These are phyloP conservation scores for Chorisops tibialis DNA, from an alignment of 2,888 invertebrate species.

Conservation along the genomic window DNA sequence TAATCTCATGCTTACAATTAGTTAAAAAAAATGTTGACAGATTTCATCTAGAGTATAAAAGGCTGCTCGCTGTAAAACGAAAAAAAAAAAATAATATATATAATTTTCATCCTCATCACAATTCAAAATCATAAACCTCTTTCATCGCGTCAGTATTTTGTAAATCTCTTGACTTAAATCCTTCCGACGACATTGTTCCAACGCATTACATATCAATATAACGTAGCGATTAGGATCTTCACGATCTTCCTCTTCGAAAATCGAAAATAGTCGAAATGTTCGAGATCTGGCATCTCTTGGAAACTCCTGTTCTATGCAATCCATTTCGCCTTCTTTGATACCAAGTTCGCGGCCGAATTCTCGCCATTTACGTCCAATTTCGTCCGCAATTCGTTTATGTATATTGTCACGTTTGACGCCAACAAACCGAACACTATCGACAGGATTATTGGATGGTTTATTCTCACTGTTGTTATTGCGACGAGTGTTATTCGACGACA, in stretches of 20 bases:
- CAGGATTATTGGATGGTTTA: neutral
- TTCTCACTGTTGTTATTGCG: neutral
- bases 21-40: too few relatives aligned
- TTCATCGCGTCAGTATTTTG: constrained; percentile 36
- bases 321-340: constrained; percentile 43
- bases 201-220: constrained; percentile 38
- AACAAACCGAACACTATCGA: neutral
- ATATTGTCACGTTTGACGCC: constrained; percentile 36
- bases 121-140: neutral
- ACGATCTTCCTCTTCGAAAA: constrained; percentile 45
- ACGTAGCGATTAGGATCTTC: constrained; percentile 37
- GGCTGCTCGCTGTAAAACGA: too few relatives aligned
- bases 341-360: constrained; percentile 43
- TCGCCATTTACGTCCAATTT: constrained; percentile 47
- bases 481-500: neutral
- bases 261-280: constrained; percentile 41
- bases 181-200: constrained; percentile 41
- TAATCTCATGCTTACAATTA: too few relatives aligned
- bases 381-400: constrained; percentile 41
- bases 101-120: too few relatives aligned
- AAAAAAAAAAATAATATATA: too few relatives aligned
- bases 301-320: constrained; percentile 42
- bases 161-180: constrained; percentile 42
- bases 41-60: too few relatives aligned
- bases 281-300: constrained; percentile 40